phyloP scores from a whole-genome alignment of 2,888 invertebrate species.

The Eupithecia exiguata region DNA sequence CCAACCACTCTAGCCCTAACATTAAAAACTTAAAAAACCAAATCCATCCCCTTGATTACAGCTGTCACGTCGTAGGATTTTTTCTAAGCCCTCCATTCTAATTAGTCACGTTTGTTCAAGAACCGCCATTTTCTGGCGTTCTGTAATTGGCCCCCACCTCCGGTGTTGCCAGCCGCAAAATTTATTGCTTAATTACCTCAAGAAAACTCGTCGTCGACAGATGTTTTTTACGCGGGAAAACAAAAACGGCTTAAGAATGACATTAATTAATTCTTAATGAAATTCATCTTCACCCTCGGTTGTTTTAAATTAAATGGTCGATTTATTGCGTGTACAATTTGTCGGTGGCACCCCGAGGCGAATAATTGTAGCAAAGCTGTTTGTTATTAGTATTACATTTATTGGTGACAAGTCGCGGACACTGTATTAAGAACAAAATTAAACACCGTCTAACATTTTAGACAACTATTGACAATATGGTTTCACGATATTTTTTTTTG shows the following conservation, averaged over 20 bases:
- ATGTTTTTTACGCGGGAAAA: constrained; percentile 83
- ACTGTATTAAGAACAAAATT: constrained; percentile 56
- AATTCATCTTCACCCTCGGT: constrained; percentile 83
- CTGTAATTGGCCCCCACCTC: constrained; percentile 81
- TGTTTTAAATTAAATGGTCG: constrained; percentile 81
- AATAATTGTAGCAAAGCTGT: constrained; percentile 71
- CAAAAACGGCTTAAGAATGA: constrained; percentile 83
- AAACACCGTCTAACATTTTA: constrained; percentile 43
- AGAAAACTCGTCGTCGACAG: constrained; percentile 82
- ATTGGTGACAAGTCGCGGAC: constrained; percentile 70
- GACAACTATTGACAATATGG: not conserved
- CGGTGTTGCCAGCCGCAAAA: constrained; percentile 80
- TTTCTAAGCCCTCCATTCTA: constrained; percentile 79
- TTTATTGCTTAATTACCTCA: constrained; percentile 85
- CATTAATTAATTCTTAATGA: constrained; percentile 85
- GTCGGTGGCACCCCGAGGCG: constrained; percentile 66
- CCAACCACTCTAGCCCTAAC: constrained; percentile 67
- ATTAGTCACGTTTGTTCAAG: constrained; percentile 75
- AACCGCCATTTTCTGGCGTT: constrained; percentile 78
- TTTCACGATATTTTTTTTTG: constrained; percentile 46
- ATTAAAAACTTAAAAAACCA: constrained; percentile 64
- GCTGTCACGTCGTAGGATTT: constrained; percentile 82
- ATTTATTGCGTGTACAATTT: constrained; percentile 83
- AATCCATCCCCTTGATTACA: constrained; percentile 82
- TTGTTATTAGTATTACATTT: constrained; percentile 78